Evolutionary conservation across 2,797 vertebrate species (phyloP).

Genomic region (Ispidina lecontei): DNA sequence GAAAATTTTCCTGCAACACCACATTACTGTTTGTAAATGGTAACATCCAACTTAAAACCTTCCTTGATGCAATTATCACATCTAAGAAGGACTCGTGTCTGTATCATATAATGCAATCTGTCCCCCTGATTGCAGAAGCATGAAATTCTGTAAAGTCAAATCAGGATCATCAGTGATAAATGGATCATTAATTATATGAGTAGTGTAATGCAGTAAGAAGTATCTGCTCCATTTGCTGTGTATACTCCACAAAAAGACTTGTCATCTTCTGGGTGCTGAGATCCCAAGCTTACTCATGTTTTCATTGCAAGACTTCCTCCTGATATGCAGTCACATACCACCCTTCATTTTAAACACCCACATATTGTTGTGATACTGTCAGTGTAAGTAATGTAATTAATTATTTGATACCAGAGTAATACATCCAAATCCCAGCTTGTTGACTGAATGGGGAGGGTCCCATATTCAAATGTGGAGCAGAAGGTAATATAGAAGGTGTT

Average conservation of each 20-base stretch:
- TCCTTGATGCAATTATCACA: background rate
- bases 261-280: background rate
- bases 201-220: background rate
- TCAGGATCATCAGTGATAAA: background rate
- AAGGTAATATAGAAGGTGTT: background rate
- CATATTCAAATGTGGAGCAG: background rate
- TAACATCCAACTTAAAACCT: background rate
- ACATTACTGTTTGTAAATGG: background rate
- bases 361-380: background rate
- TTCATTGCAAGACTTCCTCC: constrained; percentile 3
- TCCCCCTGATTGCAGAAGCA: background rate
- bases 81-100: background rate
- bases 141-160: background rate
- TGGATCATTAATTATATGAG: background rate
- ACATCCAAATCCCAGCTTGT: background rate
- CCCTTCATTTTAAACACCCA: constrained; percentile 5
- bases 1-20: background rate
- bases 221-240: background rate
- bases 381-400: background rate
- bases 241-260: background rate
- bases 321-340: background rate
- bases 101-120: background rate
- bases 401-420: background rate
- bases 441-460: background rate
- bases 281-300: background rate